Base-by-base conservation (phyloP, 64 coral and sea anemone species). In the Catalaphyllia jardinei region DNA sequence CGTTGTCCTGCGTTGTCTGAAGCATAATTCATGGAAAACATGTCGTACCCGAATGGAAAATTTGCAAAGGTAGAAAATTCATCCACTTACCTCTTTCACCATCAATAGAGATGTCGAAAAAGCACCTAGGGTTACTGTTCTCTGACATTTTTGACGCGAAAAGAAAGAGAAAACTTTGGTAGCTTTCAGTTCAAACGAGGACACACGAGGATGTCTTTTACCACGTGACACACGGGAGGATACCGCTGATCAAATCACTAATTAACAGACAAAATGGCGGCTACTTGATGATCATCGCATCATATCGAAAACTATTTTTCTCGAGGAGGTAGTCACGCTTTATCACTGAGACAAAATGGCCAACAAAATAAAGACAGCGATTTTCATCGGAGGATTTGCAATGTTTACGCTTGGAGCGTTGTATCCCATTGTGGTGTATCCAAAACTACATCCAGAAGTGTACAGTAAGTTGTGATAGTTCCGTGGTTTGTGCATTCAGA, bases 341-440 rank as follows among this genome's bases (percentile, higher is more conserved):
- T 29, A 42, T 49, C 22, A 57, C 50, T 27, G 27, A 31, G 25
- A 78, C 31, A 77, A 67, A 52, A 98, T 98, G 93, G 90, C 90
- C 10, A 72, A 62, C 19, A 95, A 99, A 86, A 31, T 95, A 12
- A 98, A 90, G 73, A 90, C 94, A 42, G 85, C 83, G 46, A 57
- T 95, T 42, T 89, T 99, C 60, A 91, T 99, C 59, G 97, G 93
- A 12, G 91, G 93, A 29, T 89, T 99, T 79, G 91, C 92, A 61
- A 75, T 93, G 29, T 85, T 95, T 39, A 99, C 94, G 18, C 90
- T 74, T 77, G 76, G 91, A 39, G 91, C 91, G 31, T 87, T 99
- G 69, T 86, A 93, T 74, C 97, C 97, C 19, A 82, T 95, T 83
- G 91, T 88, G 30, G 86, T 99, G 50, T 95, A 95, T 82, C 97